These are phyloP conservation scores for Formica aserva DNA, from an alignment of 2,888 invertebrate species.

Conservation along the genomic window DNA sequence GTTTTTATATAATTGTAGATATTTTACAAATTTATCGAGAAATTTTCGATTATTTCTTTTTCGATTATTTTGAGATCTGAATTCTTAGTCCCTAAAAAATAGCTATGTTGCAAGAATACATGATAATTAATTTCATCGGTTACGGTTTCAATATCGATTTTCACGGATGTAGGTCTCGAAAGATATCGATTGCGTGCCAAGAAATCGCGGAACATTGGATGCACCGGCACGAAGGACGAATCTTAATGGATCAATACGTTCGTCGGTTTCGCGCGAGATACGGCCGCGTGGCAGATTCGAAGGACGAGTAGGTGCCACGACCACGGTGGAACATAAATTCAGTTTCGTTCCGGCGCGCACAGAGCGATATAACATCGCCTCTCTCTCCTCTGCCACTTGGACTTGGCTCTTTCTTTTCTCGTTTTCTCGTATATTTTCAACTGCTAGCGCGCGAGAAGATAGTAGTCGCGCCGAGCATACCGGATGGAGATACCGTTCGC, in stretches of 20 bases:
- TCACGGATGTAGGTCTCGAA: not conserved
- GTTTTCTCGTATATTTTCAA: constrained; percentile 7
- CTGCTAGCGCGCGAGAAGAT: constrained; percentile 46
- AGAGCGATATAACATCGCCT: constrained; percentile 35
- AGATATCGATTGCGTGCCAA: constrained; percentile 20
- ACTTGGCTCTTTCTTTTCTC: constrained; percentile 10
- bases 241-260: constrained; percentile 55
- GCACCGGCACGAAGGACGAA: constrained; percentile 33
- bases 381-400: constrained; percentile 29
- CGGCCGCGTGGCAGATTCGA: constrained; percentile 41
- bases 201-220: constrained; percentile 32
- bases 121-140: constrained; percentile 1
- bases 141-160: not conserved
- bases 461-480: constrained; percentile 58
- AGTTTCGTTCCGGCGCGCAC: constrained; percentile 58
- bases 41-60: not conserved
- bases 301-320: constrained; percentile 59
- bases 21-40: not conserved
- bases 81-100: not conserved
- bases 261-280: constrained; percentile 3
- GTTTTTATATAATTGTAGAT: not conserved
- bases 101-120: no score
- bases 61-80: not conserved
- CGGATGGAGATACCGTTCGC: constrained; percentile 56
- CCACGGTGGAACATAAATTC: constrained; percentile 66